These are phyloP conservation scores for Phycodurus eques DNA, from an alignment of 2,113 vertebrate genomes.

Conservation along the genomic window DNA sequence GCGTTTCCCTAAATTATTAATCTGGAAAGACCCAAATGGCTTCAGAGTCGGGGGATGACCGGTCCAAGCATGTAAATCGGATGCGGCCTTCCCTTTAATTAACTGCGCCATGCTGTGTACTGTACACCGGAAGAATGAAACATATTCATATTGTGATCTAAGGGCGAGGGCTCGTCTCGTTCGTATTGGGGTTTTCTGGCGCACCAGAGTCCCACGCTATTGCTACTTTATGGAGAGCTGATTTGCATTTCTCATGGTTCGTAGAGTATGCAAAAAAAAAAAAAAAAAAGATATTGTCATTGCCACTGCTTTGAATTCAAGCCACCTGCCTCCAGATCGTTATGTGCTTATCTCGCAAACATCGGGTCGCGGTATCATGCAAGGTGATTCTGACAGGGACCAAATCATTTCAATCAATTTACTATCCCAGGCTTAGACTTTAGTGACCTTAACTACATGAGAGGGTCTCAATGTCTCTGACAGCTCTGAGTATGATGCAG, in stretches of 20 bases:
- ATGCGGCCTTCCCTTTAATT: conserved; percentile 59
- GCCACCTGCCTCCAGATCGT: conserved; percentile 6
- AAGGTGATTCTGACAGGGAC: background rate
- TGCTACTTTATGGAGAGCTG: conserved; percentile 60
- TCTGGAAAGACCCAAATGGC: conserved; percentile 41
- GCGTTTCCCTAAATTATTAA: conserved; percentile 35
- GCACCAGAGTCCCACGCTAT: conserved; percentile 25
- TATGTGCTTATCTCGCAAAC: conserved; percentile 24
- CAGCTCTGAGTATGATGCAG: too few species aligned
- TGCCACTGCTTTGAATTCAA: conserved; percentile 19
- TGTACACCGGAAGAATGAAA: conserved; percentile 57
- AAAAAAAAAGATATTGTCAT: conserved; percentile 35
- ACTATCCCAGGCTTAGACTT: background rate
- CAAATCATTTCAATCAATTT: background rate
- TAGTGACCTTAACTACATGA: background rate
- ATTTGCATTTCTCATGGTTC: conserved; percentile 66
- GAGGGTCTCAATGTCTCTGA: background rate
- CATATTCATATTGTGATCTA: conserved; percentile 60
- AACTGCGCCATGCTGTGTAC: conserved; percentile 61
- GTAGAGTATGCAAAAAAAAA: conserved; percentile 33
- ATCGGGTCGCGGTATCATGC: conserved; percentile 17
- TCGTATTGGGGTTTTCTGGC: background rate
- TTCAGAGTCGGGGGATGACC: conserved; percentile 17
- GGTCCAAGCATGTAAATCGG: conserved; percentile 54
- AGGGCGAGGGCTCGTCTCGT: conserved; percentile 41